Evolutionary conservation across 2,888 invertebrate species (phyloP).

Genomic region (Cyclophora albipunctata): DNA sequence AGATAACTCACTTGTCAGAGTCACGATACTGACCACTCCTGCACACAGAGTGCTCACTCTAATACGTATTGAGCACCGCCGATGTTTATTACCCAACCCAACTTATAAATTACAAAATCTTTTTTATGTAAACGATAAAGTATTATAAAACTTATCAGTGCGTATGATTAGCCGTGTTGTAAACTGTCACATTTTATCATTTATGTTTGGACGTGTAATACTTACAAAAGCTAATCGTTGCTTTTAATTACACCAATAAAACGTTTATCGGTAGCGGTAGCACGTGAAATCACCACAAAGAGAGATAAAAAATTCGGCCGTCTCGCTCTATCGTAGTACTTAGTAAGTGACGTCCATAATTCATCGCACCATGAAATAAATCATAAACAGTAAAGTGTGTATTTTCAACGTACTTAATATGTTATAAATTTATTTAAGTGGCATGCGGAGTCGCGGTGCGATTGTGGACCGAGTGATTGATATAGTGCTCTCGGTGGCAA

Average conservation of each 20-base stretch:
- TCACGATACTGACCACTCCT: slow-evolving; percentile 63
- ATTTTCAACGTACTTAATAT: slow-evolving; percentile 73
- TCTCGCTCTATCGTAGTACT: slow-evolving; percentile 49
- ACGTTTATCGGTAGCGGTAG: slow-evolving; percentile 63
- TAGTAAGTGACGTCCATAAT: slow-evolving; percentile 65
- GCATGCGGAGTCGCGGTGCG: slow-evolving; percentile 50
- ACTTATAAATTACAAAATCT: slow-evolving; percentile 35
- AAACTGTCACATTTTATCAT: slow-evolving; percentile 59
- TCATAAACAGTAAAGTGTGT: slow-evolving; percentile 73
- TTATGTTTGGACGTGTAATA: slow-evolving; percentile 49
- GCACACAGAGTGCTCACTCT: slow-evolving; percentile 36
- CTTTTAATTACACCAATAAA: slow-evolving; percentile 71
- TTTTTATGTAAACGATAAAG: slow-evolving; percentile 37
- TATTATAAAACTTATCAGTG: slow-evolving; percentile 40
- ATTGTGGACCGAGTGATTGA: slow-evolving; percentile 68
- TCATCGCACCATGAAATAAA: slow-evolving; percentile 69
- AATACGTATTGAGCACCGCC: slow-evolving; percentile 7
- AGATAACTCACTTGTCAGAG: slow-evolving; percentile 44
- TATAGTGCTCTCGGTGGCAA: slow-evolving; percentile 59
- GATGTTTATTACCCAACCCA: background rate
- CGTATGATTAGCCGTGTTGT: slow-evolving; percentile 41
- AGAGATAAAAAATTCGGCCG: slow-evolving; percentile 51
- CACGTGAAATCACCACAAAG: slow-evolving; percentile 61
- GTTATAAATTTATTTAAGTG: slow-evolving; percentile 76
- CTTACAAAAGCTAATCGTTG: slow-evolving; percentile 55